Evolutionary conservation across 92 coral and sea anemone genomes (phyloP).

Genomic region (Epizoanthus stellaris): DNA sequence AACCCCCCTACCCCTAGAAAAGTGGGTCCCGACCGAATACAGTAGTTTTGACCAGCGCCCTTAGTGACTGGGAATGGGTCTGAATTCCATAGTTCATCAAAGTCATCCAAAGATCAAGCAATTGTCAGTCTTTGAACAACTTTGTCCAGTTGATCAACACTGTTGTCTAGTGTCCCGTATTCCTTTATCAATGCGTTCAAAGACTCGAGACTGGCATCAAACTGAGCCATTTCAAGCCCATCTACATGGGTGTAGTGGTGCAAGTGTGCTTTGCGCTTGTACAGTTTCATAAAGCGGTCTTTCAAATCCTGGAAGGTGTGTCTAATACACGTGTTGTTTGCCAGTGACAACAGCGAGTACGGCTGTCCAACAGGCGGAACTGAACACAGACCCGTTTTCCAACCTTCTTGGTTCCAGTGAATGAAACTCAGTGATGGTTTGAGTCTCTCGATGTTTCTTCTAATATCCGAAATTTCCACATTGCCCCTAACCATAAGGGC

Average conservation of each 20-base stretch:
- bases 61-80: too few relatives aligned
- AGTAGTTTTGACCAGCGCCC: too few relatives aligned
- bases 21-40: too few relatives aligned
- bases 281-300: constrained; percentile 88
- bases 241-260: constrained; percentile 93
- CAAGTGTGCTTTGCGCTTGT: constrained; percentile 92
- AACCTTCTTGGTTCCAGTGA: constrained; percentile 99
- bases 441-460: constrained; percentile 93
- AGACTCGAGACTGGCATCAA: constrained; percentile 88
- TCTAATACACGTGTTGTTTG: constrained; percentile 95
- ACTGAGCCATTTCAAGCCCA: constrained; percentile 80
- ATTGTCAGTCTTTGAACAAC: constrained; percentile 77
- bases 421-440: constrained; percentile 90
- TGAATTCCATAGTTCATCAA: not conserved
- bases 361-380: constrained; percentile 97
- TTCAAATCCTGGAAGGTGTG: constrained; percentile 84
- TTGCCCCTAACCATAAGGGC: constrained; percentile 95
- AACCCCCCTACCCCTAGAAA: too few relatives aligned
- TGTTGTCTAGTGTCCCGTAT: constrained; percentile 71
- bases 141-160: constrained; percentile 67
- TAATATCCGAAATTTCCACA: constrained; percentile 92
- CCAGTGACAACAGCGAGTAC: constrained; percentile 87
- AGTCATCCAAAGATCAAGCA: constrained; percentile 41
- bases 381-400: constrained; percentile 98
- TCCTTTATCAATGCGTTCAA: constrained; percentile 79